Evolutionary conservation across 2,888 invertebrate genomes (phyloP), one percentile per base, ranked within the genome.

Genomic region (Agrilus cyanescens): DNA sequence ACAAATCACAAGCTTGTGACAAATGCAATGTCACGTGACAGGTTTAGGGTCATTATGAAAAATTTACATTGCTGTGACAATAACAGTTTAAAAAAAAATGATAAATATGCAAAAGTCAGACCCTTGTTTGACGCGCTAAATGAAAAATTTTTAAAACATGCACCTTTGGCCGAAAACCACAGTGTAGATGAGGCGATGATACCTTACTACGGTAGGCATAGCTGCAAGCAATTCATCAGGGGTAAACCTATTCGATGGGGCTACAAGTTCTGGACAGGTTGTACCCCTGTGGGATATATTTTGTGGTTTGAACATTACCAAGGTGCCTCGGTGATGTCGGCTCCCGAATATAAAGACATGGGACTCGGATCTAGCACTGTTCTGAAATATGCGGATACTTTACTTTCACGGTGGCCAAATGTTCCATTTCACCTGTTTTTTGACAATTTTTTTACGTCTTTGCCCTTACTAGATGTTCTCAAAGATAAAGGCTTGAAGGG

Each of bases 21-120:
- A 34, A 31, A 44, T 44, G 46, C 50, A 30, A 51, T 56, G 46
- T 46, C 48, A 15, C 35, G 55, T 40, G 47, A 57, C 45, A 31
- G 49, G 30, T 56, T 56, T 46, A 50, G 52, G 43, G 49, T 50
- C 37, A 44, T 55, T 18, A 42, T 54, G 37, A 45, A 45, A 30
- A 51, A 51, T 45, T 48, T 59, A 16, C 56, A 56, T 49, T 44
- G 49, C 12, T 47, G 44, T n/a, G 53, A 56, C 32, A 53, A 56
- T 46, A 44, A 41, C 32, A 50, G 46, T 35, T 25, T 54, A 12
- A 40, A 43, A 30, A 30, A 10, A 7, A 10, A 30, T 4, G 13
- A 33, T 12, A 12, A 5, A 33, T 14, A 35, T 32, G 34, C 40
- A 12, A 43, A 38, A 38, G 4, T 47, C 18, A 31, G 41, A 38